phyloP scores from a whole-genome alignment of 2,888 invertebrate genomes.

The Cantharis rufa region DNA sequence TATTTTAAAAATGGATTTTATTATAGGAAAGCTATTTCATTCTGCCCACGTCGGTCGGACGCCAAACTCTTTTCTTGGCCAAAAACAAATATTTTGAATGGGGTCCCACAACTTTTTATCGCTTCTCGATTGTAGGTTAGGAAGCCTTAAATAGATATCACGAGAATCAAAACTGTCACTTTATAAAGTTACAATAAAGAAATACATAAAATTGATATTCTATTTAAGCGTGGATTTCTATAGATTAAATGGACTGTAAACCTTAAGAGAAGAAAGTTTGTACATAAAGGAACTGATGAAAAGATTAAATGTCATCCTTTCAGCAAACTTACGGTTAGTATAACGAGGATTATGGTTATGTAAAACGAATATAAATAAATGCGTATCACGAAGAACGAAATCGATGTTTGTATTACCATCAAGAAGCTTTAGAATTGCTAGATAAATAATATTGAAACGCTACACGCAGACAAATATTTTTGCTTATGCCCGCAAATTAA shows the following conservation, averaged over 20 bases:
- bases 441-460: neutral
- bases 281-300: slow-evolving; percentile 2
- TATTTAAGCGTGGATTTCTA: slow-evolving; percentile 12
- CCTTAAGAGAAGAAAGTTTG: slow-evolving; percentile 11
- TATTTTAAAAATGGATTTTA: neutral
- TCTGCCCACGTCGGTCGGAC: neutral
- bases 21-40: neutral
- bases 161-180: neutral
- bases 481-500: neutral
- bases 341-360: slow-evolving; percentile 16
- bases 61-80: neutral
- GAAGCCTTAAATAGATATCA: neutral
- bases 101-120: neutral
- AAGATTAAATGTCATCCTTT: slow-evolving; percentile 10
- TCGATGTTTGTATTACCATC: slow-evolving; percentile 17
- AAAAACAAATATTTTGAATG: neutral
- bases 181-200: slow-evolving; percentile 14
- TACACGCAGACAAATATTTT: neutral
- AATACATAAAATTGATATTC: slow-evolving; percentile 20
- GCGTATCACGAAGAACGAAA: slow-evolving; percentile 26
- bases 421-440: neutral
- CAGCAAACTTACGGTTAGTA: slow-evolving; percentile 1
- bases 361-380: slow-evolving; percentile 25
- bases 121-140: neutral
- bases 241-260: slow-evolving; percentile 10